A percentile compares a stretch with the other conserved stretches of the same genome.
These are phyloP conservation scores for Cosmorhoe ocellata DNA, from an alignment of 2,888 invertebrate genomes.

Conservation along the genomic window DNA sequence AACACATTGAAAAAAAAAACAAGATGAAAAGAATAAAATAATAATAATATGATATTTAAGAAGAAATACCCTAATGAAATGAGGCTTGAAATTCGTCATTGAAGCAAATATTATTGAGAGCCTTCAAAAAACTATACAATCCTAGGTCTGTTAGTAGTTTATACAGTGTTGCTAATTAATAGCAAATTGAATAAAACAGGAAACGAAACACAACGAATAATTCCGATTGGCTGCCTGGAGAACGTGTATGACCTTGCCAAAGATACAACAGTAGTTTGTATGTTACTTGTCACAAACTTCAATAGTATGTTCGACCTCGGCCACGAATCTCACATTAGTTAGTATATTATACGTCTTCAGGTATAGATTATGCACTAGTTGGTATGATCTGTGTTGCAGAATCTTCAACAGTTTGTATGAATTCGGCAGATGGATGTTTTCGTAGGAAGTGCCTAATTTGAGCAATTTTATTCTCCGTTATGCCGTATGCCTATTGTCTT, in stretches of 20 bases:
- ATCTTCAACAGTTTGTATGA: no score
- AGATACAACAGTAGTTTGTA: slow-evolving; percentile 5
- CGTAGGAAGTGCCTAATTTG: slow-evolving; percentile 66
- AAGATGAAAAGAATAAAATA: no score
- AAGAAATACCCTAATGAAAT: no score
- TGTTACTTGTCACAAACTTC: not conserved
- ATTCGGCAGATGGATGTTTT: not conserved
- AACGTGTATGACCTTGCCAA: slow-evolving; percentile 8
- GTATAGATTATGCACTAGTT: slow-evolving; percentile 3
- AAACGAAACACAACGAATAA: slow-evolving; percentile 6
- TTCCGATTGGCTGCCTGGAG: slow-evolving; percentile 7
- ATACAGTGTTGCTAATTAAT: slow-evolving; percentile 10
- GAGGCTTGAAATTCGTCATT: no score
- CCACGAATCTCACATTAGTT: slow-evolving; percentile 3
- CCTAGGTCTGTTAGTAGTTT: no score
- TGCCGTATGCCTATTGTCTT: slow-evolving; percentile 50
- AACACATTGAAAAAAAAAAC: no score
- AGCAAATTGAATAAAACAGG: slow-evolving; percentile 9
- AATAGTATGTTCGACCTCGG: no score
- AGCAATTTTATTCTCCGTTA: slow-evolving; percentile 57
- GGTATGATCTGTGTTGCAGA: not conserved
- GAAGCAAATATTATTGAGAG: no score
- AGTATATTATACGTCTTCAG: not conserved
- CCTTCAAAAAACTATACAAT: slow-evolving; percentile 5
- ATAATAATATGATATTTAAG: no score